Evolutionary conservation across 2,113 vertebrate species (phyloP), one percentile per base, ranked within the genome.

Genomic region (Tyto alba): DNA sequence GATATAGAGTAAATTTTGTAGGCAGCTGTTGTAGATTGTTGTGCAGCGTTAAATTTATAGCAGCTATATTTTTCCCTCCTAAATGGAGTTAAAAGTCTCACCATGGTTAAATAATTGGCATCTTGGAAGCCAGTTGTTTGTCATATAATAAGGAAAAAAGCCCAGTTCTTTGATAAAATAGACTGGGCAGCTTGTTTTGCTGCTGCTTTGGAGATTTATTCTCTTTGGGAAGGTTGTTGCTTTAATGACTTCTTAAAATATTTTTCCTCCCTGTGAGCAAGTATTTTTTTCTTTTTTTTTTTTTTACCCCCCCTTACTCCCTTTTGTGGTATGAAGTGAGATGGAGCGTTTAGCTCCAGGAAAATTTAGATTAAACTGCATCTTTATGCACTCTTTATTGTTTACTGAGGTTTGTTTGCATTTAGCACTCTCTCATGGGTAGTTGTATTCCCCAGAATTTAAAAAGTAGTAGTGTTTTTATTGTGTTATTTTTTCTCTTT

Each of bases 171-270:
- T 85, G 85, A 79, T 86, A 55, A 83, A 93, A 84, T 26, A 73
- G 74, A 29, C 78, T 36, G 89, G 92, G 74, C 85, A 88, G 85
- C 62, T 94, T 77, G 57, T 91, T 94, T 62, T 59, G 73, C 69
- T 85, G 60, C 75, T 77, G 62, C 85, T 90, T 76, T 85, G 81
- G 67, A 66, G 78, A 93, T 96, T 91, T 94, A 45, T 82, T 94
- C 40, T 91, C 63, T 86, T 69, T 56, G 45, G 62, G 40, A 87
- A 85, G 43, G 59, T 66, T 79, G 66, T 84, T 93, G 36, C 38
- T 88, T 88, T 93, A 88, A 93, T 84, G 63, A 77, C 68, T 85
- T 59, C 87, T 73, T 90, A 92, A 95, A 95, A 84, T 94, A 81
- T 79, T 94, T 90, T 90, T 34, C 74, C 19, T 91, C 50, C 60